Conservation (phyloP, 2,888 invertebrate genomes). For the Gryllus longicercus region DNA sequence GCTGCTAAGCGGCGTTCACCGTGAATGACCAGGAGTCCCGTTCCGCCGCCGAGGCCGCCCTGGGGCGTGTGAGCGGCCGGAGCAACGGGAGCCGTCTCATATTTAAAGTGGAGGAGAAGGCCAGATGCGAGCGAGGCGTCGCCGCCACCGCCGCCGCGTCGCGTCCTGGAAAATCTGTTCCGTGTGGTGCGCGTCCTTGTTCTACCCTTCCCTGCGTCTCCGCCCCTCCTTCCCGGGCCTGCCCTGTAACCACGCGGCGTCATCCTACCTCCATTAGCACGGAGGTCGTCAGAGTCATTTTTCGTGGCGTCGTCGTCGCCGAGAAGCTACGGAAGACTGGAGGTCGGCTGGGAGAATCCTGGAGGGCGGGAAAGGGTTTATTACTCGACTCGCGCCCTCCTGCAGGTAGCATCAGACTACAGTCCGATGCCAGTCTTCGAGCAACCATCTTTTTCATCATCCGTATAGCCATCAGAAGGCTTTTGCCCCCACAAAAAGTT, state of each 20-base stretch:
- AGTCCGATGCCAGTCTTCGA: too few species aligned
- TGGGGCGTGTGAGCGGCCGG: too few species aligned
- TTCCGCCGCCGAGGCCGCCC: too few species aligned
- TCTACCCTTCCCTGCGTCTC: not conserved
- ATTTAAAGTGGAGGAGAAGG: not conserved
- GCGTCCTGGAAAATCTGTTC: too few species aligned
- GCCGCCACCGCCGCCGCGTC: not conserved
- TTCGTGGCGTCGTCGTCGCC: not conserved
- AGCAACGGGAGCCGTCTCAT: too few species aligned
- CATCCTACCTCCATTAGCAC: constrained; percentile 5
- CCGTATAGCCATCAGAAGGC: too few species aligned
- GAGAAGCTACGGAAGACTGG: not conserved
- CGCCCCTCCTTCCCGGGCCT: constrained; percentile 18
- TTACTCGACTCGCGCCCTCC: not conserved
- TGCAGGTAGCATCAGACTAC: not conserved
- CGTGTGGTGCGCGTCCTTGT: not conserved
- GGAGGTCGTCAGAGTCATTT: constrained; percentile 8
- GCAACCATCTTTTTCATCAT: too few species aligned
- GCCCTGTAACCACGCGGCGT: not conserved
- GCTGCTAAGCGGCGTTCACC: too few species aligned
- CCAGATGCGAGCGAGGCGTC: not conserved
- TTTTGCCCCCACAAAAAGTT: too few species aligned
- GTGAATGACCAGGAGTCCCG: too few species aligned
- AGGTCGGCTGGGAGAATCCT: too few species aligned
- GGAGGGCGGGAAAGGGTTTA: constrained; percentile 17